phyloP scores from a whole-genome alignment of 2,797 vertebrate genomes.

The Hydrocynus forskahlii region DNA sequence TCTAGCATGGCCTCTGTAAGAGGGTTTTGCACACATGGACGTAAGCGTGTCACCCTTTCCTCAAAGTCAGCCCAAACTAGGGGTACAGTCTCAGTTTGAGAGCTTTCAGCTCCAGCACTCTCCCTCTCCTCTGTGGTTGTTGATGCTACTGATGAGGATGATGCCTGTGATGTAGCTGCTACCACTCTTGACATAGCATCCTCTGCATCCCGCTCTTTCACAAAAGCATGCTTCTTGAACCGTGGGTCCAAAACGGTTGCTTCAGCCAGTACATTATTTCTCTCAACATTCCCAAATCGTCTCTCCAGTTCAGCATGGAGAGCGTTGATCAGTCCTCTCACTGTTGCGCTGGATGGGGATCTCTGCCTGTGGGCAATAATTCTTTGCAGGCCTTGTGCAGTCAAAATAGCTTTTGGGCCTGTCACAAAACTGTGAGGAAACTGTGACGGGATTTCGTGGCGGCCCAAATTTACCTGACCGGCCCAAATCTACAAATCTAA shows the following conservation, averaged over 20 bases:
- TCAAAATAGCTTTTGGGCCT: conserved; percentile 22
- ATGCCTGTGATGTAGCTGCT: conserved; percentile 16
- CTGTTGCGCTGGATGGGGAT: conserved; percentile 10
- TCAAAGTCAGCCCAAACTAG: conserved; percentile 31
- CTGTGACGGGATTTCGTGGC: too few relatives aligned
- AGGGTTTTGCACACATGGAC: conserved; percentile 5
- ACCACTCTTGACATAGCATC: conserved; percentile 16
- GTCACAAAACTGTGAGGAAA: conserved; percentile 32
- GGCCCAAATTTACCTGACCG: background rate
- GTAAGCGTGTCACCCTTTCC: conserved; percentile 17
- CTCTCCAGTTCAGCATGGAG: conserved; percentile 19
- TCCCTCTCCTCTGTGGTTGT: background rate
- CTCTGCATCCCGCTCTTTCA: conserved; percentile 12
- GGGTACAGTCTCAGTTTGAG: background rate
- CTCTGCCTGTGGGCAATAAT: conserved; percentile 6
- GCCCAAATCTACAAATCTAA: conserved; percentile 9
- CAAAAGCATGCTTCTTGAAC: conserved; percentile 38
- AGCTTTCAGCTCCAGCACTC: background rate
- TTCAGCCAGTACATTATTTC: conserved; percentile 28
- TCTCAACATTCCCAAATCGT: conserved; percentile 26
- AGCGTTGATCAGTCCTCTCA: conserved; percentile 9
- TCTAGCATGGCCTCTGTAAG: conserved; percentile 7
- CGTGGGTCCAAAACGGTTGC: conserved; percentile 33
- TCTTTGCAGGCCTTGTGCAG: conserved; percentile 13
- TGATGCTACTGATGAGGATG: background rate